Conservation (phyloP, 2,797 vertebrate species). For the Acanthiza pusilla region DNA sequence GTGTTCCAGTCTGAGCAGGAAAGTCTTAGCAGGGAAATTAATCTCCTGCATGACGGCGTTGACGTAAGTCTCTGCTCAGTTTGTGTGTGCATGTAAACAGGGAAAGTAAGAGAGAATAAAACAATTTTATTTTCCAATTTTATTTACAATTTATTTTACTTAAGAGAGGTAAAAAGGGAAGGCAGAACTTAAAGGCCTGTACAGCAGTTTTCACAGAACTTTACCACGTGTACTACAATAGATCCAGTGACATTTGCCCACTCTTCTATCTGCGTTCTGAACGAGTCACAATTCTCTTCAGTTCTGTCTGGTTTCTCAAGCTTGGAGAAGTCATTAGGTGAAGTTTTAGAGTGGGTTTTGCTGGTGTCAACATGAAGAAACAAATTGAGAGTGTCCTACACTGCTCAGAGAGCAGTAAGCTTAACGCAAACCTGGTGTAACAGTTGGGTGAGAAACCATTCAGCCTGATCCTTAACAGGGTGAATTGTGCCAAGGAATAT, state of each 20-base stretch:
- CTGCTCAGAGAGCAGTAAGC: background rate
- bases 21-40: constrained; percentile 32
- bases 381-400: background rate
- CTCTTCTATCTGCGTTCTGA: constrained; percentile 1
- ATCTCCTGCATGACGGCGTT: background rate
- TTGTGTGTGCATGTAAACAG: constrained; percentile 17
- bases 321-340: constrained; percentile 58
- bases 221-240: background rate
- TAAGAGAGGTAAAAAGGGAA: background rate
- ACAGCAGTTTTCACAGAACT: background rate
- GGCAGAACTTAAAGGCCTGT: background rate
- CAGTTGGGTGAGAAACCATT: background rate
- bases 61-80: constrained; percentile 12
- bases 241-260: background rate
- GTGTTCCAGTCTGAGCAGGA: constrained; percentile 6
- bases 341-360: constrained; percentile 56
- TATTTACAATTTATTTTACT: background rate
- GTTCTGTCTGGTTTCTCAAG: constrained; percentile 38
- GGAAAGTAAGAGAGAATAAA: constrained; percentile 9
- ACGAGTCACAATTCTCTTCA: constrained; percentile 53
- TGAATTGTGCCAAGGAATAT: background rate
- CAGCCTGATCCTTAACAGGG: background rate
- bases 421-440: background rate
- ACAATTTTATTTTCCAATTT: background rate
- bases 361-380: constrained; percentile 1